These are phyloP conservation scores for Diarsia rubi DNA, from an alignment of 2,888 invertebrate species.

Conservation along the genomic window DNA sequence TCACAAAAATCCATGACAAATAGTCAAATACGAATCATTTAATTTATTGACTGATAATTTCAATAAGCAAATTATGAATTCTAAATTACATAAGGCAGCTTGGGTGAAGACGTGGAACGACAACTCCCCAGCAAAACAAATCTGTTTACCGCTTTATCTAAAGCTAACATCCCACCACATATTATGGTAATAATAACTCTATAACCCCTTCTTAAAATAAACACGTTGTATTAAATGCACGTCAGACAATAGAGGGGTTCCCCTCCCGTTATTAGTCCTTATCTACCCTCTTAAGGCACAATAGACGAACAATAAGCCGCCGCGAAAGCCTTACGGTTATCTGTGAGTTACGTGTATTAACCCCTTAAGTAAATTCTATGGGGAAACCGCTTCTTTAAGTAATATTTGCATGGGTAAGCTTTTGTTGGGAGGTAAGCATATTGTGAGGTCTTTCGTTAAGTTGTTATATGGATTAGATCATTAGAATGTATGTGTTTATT, in stretches of 20 bases:
- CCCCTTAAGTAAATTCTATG: constrained; percentile 45
- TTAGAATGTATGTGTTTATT: not conserved
- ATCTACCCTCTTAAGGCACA: constrained; percentile 49
- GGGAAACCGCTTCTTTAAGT: constrained; percentile 30
- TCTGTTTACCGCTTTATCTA: not conserved
- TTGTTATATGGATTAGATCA: not conserved
- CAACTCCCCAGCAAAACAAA: not conserved
- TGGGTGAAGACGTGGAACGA: not conserved
- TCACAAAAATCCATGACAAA: too few relatives aligned
- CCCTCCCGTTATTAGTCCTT: constrained; percentile 40
- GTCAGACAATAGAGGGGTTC: constrained; percentile 22
- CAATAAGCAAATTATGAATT: not conserved
- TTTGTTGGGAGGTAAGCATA: constrained; percentile 11
- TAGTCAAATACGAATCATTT: too few relatives aligned
- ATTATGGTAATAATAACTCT: not conserved
- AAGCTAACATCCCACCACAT: not conserved
- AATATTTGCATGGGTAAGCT: constrained; percentile 19
- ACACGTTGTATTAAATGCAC: constrained; percentile 30
- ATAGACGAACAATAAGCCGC: constrained; percentile 47
- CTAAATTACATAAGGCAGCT: not conserved
- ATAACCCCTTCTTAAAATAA: constrained; percentile 6
- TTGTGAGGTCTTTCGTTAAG: not conserved
- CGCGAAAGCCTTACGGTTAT: constrained; percentile 45
- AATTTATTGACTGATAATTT: not conserved
- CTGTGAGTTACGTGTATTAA: constrained; percentile 34